phyloP scores from a whole-genome alignment of 2,888 invertebrate genomes.

The Eudemis profundana region DNA sequence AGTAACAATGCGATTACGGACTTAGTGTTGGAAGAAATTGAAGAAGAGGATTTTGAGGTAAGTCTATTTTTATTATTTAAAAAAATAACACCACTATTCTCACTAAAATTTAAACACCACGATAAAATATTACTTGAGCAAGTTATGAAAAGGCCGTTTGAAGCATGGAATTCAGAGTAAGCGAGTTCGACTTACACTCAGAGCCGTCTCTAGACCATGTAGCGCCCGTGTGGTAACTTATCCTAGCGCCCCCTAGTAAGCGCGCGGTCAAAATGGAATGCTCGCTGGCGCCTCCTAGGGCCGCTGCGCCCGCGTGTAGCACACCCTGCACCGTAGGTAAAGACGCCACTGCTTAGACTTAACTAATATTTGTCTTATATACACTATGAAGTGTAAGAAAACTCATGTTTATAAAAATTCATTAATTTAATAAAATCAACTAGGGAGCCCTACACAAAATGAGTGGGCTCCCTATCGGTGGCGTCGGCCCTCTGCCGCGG shows the following conservation, averaged over 20 bases:
- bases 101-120: no score
- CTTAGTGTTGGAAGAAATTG: no score
- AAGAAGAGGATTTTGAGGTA: no score
- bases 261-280: neutral
- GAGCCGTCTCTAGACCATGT: neutral
- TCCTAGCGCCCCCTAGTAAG: constrained; percentile 1
- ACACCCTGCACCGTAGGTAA: constrained; percentile 17
- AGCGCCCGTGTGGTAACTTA: no score
- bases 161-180: neutral
- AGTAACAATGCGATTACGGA: no score
- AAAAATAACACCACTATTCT: no score
- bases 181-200: neutral
- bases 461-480: neutral
- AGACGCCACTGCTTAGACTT: constrained; percentile 9
- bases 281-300: constrained; percentile 12
- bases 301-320: constrained; percentile 12
- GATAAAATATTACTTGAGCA: no score
- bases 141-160: neutral
- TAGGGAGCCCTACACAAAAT: constrained; percentile 1
- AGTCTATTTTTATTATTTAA: no score
- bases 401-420: neutral
- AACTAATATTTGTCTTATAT: neutral
- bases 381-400: neutral
- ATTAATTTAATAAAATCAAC: neutral
- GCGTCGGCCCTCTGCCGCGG: neutral